Evolutionary conservation across 2,888 invertebrate species (phyloP).

Genomic region (Psylliodes chrysocephalus): DNA sequence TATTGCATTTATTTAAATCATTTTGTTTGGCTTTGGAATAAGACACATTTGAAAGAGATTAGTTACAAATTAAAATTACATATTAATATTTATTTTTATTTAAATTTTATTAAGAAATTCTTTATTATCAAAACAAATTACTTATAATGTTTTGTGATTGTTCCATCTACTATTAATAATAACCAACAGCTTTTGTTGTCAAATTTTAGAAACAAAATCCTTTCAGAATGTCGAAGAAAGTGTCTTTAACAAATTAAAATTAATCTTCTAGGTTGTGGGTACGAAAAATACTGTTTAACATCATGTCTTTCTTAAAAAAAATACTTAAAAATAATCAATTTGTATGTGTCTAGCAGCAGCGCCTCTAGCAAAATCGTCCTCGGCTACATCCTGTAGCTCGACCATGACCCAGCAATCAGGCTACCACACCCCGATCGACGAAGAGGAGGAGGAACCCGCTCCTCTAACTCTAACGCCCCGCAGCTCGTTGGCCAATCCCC

Average conservation of each 20-base stretch:
- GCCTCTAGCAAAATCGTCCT: conserved; percentile 69
- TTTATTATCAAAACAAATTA: too few relatives aligned
- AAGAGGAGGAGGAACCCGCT: conserved; percentile 62
- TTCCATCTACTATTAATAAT: conserved; percentile 27
- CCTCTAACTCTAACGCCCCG: conserved; percentile 67
- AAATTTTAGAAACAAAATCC: conserved; percentile 15
- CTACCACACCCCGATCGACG: conserved; percentile 83
- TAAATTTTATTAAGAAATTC: too few relatives aligned
- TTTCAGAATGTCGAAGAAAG: conserved; percentile 12
- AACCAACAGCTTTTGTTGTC: conserved; percentile 24
- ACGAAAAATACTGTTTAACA: conserved; percentile 1
- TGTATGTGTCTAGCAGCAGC: conserved; percentile 54
- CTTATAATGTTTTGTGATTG: too few relatives aligned
- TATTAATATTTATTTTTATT: too few relatives aligned
- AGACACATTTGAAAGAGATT: too few relatives aligned
- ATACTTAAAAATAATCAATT: not conserved
- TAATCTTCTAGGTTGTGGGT: conserved; percentile 24
- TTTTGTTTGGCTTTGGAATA: too few relatives aligned
- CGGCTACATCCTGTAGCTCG: conserved; percentile 71
- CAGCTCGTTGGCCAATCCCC: conserved; percentile 67
- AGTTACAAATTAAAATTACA: too few relatives aligned
- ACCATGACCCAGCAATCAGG: conserved; percentile 73
- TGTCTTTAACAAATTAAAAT: conserved; percentile 10
- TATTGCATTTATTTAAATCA: too few relatives aligned
- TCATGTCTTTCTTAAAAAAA: not conserved